Evolutionary conservation across 2,113 vertebrate species (phyloP), one percentile per base, ranked within the genome.

Genomic region (Numida meleagris): DNA sequence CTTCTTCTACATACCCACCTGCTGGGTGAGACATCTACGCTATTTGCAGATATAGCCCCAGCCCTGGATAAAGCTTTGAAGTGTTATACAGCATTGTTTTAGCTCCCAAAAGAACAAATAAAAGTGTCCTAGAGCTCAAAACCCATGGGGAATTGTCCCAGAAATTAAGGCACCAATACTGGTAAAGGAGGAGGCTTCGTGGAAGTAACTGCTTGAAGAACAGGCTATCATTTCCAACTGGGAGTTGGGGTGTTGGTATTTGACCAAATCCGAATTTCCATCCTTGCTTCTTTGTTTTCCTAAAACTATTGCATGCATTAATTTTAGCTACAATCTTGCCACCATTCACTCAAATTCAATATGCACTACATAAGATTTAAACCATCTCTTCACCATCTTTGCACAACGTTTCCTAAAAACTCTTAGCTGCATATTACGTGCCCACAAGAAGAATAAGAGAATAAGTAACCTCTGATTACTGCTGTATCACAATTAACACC

Each of bases 361-460:
- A 53, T 9, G 31, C 5, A 13, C 34, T n/a, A 25, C 4, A 6
- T 25, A 73, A 34, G 11, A n/a, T 63, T 87, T 58, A 59, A 75
- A 31, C 23, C 6, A 36, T 14, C 15, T 45, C 53, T 65, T 53
- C 34, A 48, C 12, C 29, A 24, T 4, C 24, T 57, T 29, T 24
- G 31, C 34, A 38, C 34, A 6, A 38, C 1, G 0, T 23, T 67
- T 82, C 29, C 48, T 33, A 1, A 24, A 38, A 63, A 15, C n/a
- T n/a, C 14, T 18, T n/a, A 61, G 6, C 4, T 43, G n/a, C 40
- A 15, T 3, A 6, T 43, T 43, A 36, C 1, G 1, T 8, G 31
- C 36, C 43, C 24, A 9, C 4, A 8, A 42, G 65, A 61, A 20
- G 21, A 81, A 43, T 25, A 55, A 48, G 25, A 6, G 25, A 6